These are phyloP conservation scores for Acyrthosiphon pisum DNA, from an alignment of 1,140 invertebrate species.

Conservation along the genomic window DNA sequence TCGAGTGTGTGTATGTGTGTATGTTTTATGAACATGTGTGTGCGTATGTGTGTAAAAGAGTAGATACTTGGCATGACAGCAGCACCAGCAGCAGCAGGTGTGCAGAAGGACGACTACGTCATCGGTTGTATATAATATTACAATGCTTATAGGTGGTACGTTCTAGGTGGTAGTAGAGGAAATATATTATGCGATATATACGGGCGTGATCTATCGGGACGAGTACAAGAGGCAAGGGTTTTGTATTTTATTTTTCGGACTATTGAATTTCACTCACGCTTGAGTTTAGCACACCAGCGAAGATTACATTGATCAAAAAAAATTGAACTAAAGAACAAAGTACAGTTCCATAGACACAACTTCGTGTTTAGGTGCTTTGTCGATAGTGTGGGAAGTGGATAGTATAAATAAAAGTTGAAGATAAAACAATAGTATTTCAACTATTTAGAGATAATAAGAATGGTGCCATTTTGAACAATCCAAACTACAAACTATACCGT, in stretches of 20 bases:
- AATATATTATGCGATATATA: background rate
- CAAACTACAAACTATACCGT: background rate
- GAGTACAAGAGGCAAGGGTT: background rate
- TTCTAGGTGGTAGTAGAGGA: conserved; percentile 17
- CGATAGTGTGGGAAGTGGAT: background rate
- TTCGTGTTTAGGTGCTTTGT: background rate
- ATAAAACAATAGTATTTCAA: background rate
- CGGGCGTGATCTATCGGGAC: conserved; percentile 26
- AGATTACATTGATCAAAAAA: conserved; percentile 10
- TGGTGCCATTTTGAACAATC: background rate
- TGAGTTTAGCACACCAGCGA: background rate
- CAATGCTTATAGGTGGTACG: conserved; percentile 9
- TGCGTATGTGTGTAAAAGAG: background rate
- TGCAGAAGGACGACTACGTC: conserved; percentile 47
- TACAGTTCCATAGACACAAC: background rate
- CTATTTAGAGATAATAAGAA: conserved; percentile 7
- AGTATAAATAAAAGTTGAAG: background rate
- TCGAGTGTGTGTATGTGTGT: background rate
- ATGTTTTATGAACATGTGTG: background rate
- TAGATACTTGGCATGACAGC: conserved; percentile 32
- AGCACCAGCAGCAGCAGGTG: conserved; percentile 45
- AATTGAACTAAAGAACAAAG: background rate
- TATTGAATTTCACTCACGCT: background rate
- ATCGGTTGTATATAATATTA: conserved; percentile 46
- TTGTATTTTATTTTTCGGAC: background rate